Percentiles rank a stretch among this genome's conserved stretches.
Evolutionary conservation across 2,113 vertebrate species (phyloP).

Genomic region (Thinocorus orbignyianus): DNA sequence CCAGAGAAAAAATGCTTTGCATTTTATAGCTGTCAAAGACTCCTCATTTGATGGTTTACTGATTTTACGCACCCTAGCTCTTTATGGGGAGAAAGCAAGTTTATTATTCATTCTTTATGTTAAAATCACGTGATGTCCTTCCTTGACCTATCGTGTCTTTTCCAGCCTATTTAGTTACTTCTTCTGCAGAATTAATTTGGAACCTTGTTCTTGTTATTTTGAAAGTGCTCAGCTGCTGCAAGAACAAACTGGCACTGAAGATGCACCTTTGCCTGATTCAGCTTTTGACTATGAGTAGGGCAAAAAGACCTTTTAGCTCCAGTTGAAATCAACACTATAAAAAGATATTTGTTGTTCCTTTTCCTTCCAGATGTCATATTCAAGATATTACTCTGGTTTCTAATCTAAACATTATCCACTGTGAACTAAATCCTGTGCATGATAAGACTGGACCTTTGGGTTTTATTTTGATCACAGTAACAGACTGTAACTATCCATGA

Average conservation of each 20-base stretch:
- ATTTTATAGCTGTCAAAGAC: neutral
- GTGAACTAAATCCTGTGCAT: neutral
- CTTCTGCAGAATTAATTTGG: neutral
- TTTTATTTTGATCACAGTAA: neutral
- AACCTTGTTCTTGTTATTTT: neutral
- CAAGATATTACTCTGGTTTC: neutral
- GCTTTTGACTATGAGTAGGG: neutral
- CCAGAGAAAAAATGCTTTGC: neutral
- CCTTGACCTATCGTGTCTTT: neutral
- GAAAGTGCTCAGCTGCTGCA: neutral
- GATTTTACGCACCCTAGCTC: neutral
- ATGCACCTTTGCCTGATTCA: neutral
- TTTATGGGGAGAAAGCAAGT: neutral
- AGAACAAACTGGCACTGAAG: neutral
- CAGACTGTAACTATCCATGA: neutral
- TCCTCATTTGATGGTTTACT: neutral
- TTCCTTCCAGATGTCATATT: neutral
- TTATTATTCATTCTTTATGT: neutral
- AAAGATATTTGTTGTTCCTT: neutral
- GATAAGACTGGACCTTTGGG: neutral
- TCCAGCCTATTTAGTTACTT: neutral
- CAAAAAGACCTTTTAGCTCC: neutral
- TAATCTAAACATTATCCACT: neutral
- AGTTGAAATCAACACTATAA: neutral
- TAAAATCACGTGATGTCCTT: neutral